A percentile compares a stretch with the other conserved stretches of the same genome.
Conservation (phyloP, 2,888 invertebrate genomes). For the Sesia apiformis region DNA sequence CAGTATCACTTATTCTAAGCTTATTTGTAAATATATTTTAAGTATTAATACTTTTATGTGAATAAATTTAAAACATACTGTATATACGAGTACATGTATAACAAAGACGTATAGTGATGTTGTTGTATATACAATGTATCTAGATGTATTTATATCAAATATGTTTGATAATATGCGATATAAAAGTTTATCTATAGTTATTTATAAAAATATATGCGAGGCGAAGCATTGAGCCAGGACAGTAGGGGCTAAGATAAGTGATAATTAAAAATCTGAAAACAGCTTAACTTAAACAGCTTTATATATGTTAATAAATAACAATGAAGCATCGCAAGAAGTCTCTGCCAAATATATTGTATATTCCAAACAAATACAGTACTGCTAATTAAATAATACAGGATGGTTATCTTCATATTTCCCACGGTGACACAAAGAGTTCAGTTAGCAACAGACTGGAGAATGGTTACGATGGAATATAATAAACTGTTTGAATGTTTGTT, state of each 20-base stretch:
- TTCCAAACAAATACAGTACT: too few species aligned
- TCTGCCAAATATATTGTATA: too few species aligned
- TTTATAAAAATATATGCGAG: slow-evolving; percentile 21
- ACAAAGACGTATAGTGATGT: slow-evolving; percentile 56
- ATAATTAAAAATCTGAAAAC: too few species aligned
- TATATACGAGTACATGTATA: slow-evolving; percentile 9
- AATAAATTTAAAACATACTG: slow-evolving; percentile 13
- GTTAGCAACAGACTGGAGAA: too few species aligned
- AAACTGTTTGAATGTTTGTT: too few species aligned
- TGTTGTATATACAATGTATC: slow-evolving; percentile 42
- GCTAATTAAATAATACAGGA: too few species aligned
- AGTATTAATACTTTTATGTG: background rate
- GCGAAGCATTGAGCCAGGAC: slow-evolving; percentile 56
- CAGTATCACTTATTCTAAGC: background rate
- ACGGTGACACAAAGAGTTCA: too few species aligned
- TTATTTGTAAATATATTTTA: background rate
- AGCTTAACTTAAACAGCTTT: too few species aligned
- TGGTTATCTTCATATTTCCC: too few species aligned
- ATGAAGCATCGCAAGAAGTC: too few species aligned
- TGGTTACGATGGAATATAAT: too few species aligned
- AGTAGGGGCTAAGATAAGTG: slow-evolving; percentile 17
- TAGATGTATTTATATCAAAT: slow-evolving; percentile 14
- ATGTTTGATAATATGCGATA: slow-evolving; percentile 19
- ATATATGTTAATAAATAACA: too few species aligned
- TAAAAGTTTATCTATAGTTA: slow-evolving; percentile 19